Evolutionary conservation across 2,797 vertebrate species (phyloP).

Genomic region (Helicolenus hilgendorfi): DNA sequence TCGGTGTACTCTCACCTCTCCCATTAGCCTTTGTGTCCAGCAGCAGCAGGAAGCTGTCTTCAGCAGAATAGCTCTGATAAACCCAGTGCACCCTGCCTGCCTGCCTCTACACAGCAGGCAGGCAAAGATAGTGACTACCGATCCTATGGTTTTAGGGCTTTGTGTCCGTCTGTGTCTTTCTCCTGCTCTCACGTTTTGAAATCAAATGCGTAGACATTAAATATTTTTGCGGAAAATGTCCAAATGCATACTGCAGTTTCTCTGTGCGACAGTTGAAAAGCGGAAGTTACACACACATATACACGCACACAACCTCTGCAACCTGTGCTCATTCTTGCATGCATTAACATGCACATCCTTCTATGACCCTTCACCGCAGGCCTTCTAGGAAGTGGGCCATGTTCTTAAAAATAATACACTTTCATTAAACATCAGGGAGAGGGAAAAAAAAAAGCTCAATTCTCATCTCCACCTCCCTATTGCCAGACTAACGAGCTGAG

Average conservation of each 20-base stretch:
- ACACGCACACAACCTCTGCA: neutral
- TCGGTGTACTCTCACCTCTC: neutral
- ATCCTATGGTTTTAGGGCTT: neutral
- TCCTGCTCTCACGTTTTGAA: neutral
- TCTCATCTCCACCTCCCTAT: slow-evolving; percentile 60
- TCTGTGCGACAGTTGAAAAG: neutral
- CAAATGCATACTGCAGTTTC: neutral
- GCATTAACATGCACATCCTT: neutral
- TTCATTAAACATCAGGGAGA: slow-evolving; percentile 42
- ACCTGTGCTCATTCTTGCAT: neutral
- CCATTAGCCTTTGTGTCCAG: neutral
- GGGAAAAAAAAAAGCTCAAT: neutral
- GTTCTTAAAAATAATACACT: slow-evolving; percentile 47
- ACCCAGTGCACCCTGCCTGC: no score
- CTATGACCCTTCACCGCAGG: slow-evolving; percentile 32
- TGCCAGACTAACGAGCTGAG: slow-evolving; percentile 73
- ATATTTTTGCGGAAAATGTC: no score
- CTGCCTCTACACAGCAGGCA: no score
- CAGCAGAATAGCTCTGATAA: neutral
- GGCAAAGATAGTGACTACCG: no score
- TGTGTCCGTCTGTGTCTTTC: neutral
- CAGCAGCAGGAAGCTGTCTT: no score
- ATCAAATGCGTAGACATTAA: neutral
- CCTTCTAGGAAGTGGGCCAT: slow-evolving; percentile 60
- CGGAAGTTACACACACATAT: neutral